Percentiles rank a stretch among this genome's conserved stretches.
These are phyloP conservation scores for Euphydryas editha DNA, from an alignment of 2,888 invertebrate genomes.

Conservation along the genomic window DNA sequence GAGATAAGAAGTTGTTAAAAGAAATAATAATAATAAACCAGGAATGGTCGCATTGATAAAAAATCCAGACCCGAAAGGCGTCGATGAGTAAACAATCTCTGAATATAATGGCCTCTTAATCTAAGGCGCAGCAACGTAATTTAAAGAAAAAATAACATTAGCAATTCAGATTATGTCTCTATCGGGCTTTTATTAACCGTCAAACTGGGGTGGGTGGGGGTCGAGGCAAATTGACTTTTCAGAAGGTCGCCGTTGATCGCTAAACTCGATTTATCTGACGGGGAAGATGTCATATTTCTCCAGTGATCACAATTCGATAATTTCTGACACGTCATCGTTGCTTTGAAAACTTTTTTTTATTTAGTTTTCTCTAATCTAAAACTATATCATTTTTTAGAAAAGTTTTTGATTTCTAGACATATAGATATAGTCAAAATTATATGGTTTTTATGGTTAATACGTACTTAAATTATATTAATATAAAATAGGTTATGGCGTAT, in stretches of 20 bases:
- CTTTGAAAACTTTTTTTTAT: background rate
- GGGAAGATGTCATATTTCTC: slow-evolving; percentile 54
- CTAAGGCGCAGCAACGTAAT: slow-evolving; percentile 70
- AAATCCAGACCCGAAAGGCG: slow-evolving; percentile 51
- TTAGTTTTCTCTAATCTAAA: background rate
- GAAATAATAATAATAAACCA: slow-evolving; percentile 21
- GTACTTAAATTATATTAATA: no score
- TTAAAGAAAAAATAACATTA: slow-evolving; percentile 82
- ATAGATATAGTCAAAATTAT: no score
- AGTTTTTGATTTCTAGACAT: no score
- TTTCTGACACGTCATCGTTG: background rate
- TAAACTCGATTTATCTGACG: slow-evolving; percentile 62
- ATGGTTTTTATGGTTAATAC: no score
- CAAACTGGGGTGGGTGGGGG: slow-evolving; percentile 60
- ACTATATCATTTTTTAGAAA: background rate
- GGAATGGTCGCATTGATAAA: slow-evolving; percentile 22
- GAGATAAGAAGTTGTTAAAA: background rate
- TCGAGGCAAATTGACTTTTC: slow-evolving; percentile 71
- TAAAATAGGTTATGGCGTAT: no score
- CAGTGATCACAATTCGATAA: slow-evolving; percentile 26
- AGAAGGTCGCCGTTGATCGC: slow-evolving; percentile 55
- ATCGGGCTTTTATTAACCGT: slow-evolving; percentile 77
- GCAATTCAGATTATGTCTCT: slow-evolving; percentile 77
- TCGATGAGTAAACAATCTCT: slow-evolving; percentile 70
- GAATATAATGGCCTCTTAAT: slow-evolving; percentile 76